Conservation (phyloP, 2,888 invertebrate genomes). For the Laspeyria flexula region DNA sequence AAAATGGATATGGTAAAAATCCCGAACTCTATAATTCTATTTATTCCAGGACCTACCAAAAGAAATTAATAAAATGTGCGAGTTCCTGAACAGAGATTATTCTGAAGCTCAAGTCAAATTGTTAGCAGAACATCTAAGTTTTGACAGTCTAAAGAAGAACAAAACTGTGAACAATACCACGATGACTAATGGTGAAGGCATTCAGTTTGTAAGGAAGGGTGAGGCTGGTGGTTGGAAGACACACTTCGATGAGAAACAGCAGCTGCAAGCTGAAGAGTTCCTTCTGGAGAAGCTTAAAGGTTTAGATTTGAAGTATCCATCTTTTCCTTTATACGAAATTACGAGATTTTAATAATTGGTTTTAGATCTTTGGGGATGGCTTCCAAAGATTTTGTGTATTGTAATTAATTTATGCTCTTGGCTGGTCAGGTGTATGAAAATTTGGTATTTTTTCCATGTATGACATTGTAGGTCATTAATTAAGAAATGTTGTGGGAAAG, state of each 20-base stretch:
- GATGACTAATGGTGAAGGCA: constrained; percentile 49
- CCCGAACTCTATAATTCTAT: not conserved
- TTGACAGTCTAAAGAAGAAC: constrained; percentile 86
- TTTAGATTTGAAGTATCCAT: constrained; percentile 65
- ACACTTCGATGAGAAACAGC: constrained; percentile 74
- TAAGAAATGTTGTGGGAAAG: too few relatives aligned
- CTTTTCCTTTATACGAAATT: constrained; percentile 55
- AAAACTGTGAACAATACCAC: constrained; percentile 84
- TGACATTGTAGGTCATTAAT: too few relatives aligned
- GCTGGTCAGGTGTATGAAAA: too few relatives aligned
- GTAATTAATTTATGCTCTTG: too few relatives aligned
- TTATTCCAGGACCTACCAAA: constrained; percentile 76
- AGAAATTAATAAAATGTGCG: constrained; percentile 77
- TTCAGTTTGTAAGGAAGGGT: constrained; percentile 79
- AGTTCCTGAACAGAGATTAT: constrained; percentile 79
- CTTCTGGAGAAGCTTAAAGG: constrained; percentile 58
- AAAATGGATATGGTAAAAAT: not conserved
- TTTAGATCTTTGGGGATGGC: not conserved
- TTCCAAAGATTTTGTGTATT: not conserved
- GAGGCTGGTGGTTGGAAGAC: constrained; percentile 74
- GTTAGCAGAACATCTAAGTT: constrained; percentile 85
- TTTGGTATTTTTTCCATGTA: too few relatives aligned
- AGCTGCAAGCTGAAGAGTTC: constrained; percentile 72
- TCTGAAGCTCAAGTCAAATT: constrained; percentile 70
- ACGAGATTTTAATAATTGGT: constrained; percentile 62